phyloP scores from a whole-genome alignment of 2,888 invertebrate genomes.

The Melanchra persicariae region DNA sequence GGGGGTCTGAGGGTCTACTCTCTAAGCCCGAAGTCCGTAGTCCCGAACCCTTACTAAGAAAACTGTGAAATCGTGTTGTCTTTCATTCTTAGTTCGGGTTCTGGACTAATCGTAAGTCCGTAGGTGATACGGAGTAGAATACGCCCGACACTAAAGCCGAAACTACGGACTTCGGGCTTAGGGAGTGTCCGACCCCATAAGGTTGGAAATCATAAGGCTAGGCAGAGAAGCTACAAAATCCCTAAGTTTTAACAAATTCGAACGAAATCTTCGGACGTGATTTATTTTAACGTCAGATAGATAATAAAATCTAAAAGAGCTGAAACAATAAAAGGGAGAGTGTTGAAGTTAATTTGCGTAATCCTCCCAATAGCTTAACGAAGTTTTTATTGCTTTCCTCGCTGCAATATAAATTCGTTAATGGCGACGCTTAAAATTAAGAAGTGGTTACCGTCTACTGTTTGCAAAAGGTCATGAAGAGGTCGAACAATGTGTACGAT shows the following conservation, averaged over 20 bases:
- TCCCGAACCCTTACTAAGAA: no score
- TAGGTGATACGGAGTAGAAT: no score
- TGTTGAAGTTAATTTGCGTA: conserved; percentile 64
- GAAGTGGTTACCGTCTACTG: conserved; percentile 49
- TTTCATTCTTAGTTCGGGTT: no score
- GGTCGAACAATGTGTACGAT: conserved; percentile 67
- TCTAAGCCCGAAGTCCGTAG: no score
- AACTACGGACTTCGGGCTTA: no score
- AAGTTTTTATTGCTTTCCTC: conserved; percentile 63
- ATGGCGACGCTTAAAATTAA: conserved; percentile 60
- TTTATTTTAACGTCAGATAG: conserved; percentile 22
- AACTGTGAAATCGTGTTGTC: no score
- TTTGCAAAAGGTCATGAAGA: conserved; percentile 69
- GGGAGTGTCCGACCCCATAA: no score
- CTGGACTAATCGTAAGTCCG: no score
- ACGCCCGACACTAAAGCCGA: no score
- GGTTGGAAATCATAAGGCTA: no score
- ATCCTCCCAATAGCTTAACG: conserved; percentile 63
- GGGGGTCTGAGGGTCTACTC: no score
- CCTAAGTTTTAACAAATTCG: neutral
- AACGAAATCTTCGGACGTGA: neutral
- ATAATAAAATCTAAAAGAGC: conserved; percentile 52
- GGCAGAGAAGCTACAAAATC: neutral
- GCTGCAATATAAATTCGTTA: conserved; percentile 65
- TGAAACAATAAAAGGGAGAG: conserved; percentile 62